Conservation (phyloP, 1,140 invertebrate species). For the Drosophila cardini region DNA sequence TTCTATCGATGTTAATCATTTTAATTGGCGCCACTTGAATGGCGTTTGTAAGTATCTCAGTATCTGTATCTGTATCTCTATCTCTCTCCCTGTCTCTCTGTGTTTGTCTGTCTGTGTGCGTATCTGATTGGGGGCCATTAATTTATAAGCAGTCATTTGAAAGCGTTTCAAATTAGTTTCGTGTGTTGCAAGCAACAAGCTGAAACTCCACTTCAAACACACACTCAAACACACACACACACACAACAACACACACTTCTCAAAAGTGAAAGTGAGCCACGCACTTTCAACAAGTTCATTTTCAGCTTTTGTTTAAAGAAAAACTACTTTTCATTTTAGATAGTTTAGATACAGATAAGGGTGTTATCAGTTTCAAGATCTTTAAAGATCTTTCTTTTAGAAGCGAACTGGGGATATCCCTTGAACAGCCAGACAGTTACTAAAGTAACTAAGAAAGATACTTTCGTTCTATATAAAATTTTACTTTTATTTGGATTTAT, state of each 20-base stretch:
- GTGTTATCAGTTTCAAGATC: background rate
- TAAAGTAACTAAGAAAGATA: no score
- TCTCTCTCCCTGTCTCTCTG: constrained; percentile 27
- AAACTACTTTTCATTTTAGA: background rate
- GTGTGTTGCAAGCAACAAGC: constrained; percentile 57
- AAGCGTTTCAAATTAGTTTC: constrained; percentile 77
- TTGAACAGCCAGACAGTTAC: no score
- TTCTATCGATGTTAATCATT: constrained; percentile 78
- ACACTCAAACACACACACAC: constrained; percentile 2
- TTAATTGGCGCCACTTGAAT: constrained; percentile 79
- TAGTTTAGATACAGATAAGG: background rate
- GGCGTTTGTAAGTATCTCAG: constrained; percentile 30
- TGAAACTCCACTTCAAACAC: constrained; percentile 28
- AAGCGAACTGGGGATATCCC: background rate
- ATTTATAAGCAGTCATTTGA: constrained; percentile 72
- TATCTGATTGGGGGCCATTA: constrained; percentile 65
- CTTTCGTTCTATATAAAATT: no score
- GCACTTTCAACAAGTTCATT: constrained; percentile 57
- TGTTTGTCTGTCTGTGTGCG: constrained; percentile 35
- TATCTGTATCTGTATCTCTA: constrained; percentile 40
- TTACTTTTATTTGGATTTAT: no score
- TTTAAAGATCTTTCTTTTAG: background rate
- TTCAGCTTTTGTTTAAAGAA: background rate
- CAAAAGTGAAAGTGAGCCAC: constrained; percentile 63
- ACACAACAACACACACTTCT: background rate